Base-by-base conservation (phyloP, 2,113 vertebrate genomes). In the Pogonocichla stellata region DNA sequence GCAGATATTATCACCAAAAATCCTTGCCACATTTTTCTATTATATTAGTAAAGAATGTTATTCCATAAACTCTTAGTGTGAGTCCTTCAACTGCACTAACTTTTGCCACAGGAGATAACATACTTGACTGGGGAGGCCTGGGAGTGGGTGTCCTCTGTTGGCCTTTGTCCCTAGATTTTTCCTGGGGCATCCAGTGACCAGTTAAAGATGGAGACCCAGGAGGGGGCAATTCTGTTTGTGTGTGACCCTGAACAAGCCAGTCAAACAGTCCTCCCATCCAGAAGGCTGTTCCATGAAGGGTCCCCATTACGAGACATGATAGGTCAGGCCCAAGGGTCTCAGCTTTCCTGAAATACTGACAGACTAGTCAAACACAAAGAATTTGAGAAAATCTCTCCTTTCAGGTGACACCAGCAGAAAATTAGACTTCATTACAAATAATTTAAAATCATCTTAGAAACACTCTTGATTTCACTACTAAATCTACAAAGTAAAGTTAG, bases 231-330 rank as follows among this genome's bases (percentile, higher is more conserved):
- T 66, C 8, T 45, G 7, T 19, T 43, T 51, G 5, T 3, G 2
- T 50, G 26, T 43, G 67, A 38, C 28, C 23, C 22, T 34, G 19
- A 19, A 51, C 3, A 51, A 51, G 15, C 51, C 19, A n/a, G 7
- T n/a, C 23, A 24, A n/a, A 51, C 3, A 3, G 10, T 18, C 8
- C 34, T 33, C 8, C 28, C 13, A 14, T 19, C 15, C 67, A 57
- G 20, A 48, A 72, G 16, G 40, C 4, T 57, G 5, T 22, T 36
- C 22, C 22, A 8, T 23, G 31, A 66, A 73, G 26, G 14, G 9
- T 50, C 50, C 5, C 22, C 48, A 36, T 33, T 19, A 42, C 0
- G 0, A 12, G 22, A 57, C 1, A 7, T 24, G 5, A 58, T 31
- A 38, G 12, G 19, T 28, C 14, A 19, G 15, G 10, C 33, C 45